Conservation (phyloP, 2,888 invertebrate species). For the Idaea dimidiata region DNA sequence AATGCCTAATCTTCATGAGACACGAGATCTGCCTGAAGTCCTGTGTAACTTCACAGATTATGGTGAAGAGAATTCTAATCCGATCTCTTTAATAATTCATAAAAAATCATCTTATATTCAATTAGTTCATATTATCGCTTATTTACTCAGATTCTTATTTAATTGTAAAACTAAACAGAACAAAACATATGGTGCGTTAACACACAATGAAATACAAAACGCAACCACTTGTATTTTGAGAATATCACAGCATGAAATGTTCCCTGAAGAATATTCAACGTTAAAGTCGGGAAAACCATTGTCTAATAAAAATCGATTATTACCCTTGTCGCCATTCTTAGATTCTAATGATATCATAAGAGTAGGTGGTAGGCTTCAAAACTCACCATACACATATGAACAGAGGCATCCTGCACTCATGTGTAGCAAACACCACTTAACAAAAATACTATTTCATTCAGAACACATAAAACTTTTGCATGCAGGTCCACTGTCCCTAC, state of each 20-base stretch:
- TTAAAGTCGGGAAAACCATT: slow-evolving; percentile 9
- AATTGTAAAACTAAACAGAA: slow-evolving; percentile 9
- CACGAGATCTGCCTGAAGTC: slow-evolving; percentile 5
- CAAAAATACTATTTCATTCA: slow-evolving; percentile 10
- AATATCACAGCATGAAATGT: slow-evolving; percentile 10
- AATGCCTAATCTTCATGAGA: slow-evolving; percentile 1
- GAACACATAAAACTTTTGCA: slow-evolving; percentile 12
- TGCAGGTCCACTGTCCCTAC: slow-evolving; percentile 15
- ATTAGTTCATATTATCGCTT: neutral
- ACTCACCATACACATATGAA: slow-evolving; percentile 23
- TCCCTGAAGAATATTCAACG: slow-evolving; percentile 12
- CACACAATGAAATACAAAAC: slow-evolving; percentile 9
- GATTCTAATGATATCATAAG: slow-evolving; percentile 16
- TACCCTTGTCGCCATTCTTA: slow-evolving; percentile 15
- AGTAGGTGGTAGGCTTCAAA: slow-evolving; percentile 25
- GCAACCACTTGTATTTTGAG: slow-evolving; percentile 3
- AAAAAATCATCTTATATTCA: neutral
- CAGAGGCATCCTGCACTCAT: slow-evolving; percentile 20
- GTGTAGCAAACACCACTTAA: slow-evolving; percentile 8
- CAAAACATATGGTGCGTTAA: slow-evolving; percentile 9
- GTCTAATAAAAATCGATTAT: slow-evolving; percentile 13
- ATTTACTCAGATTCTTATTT: neutral
- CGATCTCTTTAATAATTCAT: neutral
- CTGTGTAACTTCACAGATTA: neutral
- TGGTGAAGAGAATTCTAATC: neutral